These are phyloP conservation scores for Rousettus madagascariensis DNA, from an alignment of 2,797 vertebrate genomes.

Conservation along the genomic window DNA sequence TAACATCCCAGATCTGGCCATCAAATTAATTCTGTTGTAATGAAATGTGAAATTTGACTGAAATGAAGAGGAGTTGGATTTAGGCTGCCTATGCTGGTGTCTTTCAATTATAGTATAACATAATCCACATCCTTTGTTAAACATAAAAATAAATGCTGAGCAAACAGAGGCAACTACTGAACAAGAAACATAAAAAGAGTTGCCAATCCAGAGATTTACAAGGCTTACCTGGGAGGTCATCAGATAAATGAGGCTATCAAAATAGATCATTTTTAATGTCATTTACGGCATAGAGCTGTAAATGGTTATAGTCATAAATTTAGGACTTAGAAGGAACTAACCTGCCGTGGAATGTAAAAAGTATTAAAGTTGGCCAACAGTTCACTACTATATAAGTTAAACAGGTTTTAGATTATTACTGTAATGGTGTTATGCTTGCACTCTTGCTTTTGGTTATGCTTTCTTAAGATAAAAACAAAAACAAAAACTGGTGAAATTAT, in stretches of 20 bases:
- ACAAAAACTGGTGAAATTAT: not conserved
- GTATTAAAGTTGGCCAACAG: not conserved
- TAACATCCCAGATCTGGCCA: constrained; percentile 76
- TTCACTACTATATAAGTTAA: not conserved
- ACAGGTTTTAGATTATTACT: not conserved
- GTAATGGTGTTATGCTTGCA: not conserved
- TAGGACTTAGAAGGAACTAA: not conserved
- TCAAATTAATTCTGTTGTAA: constrained; percentile 79
- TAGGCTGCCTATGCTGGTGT: constrained; percentile 53
- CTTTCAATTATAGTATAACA: constrained; percentile 73
- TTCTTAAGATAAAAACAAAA: not conserved
- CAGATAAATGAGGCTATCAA: not conserved
- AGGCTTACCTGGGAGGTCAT: constrained; percentile 44
- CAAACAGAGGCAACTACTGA: constrained; percentile 66
- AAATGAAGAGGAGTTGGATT: constrained; percentile 76
- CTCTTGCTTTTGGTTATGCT: not conserved
- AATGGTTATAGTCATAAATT: not conserved
- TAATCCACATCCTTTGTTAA: constrained; percentile 70
- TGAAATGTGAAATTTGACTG: constrained; percentile 81
- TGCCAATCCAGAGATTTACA: constrained; percentile 33
- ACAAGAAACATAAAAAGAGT: constrained; percentile 17
- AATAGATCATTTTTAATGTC: not conserved
- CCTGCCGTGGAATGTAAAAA: not conserved
- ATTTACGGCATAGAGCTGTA: not conserved
- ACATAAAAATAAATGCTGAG: constrained; percentile 77